Conservation (phyloP, 2,888 invertebrate genomes). For the Mechanitis messenoides region DNA sequence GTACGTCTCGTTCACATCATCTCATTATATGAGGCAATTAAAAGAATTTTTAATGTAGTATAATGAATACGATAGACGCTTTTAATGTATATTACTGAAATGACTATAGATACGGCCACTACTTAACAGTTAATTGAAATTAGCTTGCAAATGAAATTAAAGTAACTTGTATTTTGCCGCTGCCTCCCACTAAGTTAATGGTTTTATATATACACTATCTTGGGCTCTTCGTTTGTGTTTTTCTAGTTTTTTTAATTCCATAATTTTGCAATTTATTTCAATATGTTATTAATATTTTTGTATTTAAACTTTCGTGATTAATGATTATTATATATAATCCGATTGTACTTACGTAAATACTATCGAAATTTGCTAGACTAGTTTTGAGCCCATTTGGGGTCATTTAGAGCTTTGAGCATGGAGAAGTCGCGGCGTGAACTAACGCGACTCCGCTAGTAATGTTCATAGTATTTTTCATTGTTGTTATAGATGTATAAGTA, state of each 20-base stretch:
- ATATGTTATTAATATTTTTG: neutral
- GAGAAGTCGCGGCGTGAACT: no score
- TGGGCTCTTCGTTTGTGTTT: conserved; percentile 3
- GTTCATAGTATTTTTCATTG: no score
- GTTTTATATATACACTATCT: conserved; percentile 9
- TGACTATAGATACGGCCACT: conserved; percentile 19
- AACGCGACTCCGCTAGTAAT: no score
- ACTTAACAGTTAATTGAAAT: conserved; percentile 24
- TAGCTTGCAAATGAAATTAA: conserved; percentile 14
- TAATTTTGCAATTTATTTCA: neutral
- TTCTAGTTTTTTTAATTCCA: conserved; percentile 1
- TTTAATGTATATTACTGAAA: conserved; percentile 19
- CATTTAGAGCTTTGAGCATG: no score
- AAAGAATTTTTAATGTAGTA: conserved; percentile 22
- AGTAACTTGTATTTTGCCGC: conserved; percentile 11
- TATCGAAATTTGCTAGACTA: no score
- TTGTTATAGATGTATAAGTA: neutral
- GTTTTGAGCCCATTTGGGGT: no score
- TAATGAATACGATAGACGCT: conserved; percentile 23
- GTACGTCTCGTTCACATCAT: conserved; percentile 33
- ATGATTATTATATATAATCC: no score
- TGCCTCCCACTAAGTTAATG: conserved; percentile 16
- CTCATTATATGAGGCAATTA: conserved; percentile 28
- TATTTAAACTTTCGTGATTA: no score
- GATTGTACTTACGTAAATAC: no score